Base-by-base conservation (phyloP, 2,888 invertebrate genomes). In the Linhomoeus sp. region DNA sequence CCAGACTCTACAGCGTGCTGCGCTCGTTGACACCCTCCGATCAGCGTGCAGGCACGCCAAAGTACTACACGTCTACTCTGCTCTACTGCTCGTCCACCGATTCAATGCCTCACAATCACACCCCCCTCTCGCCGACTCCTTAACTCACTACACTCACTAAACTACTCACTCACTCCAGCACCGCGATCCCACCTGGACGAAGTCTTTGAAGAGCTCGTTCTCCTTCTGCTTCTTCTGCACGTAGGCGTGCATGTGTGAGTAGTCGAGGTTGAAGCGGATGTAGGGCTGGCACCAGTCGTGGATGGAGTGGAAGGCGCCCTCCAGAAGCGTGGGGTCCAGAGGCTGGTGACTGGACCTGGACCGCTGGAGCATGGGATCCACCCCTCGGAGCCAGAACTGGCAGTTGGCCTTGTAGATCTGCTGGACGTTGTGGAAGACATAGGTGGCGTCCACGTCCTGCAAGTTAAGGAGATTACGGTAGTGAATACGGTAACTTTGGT, bases 181-280 rank as follows among this genome's bases (percentile, higher is more conserved):
- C 67, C n/a, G n/a, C n/a, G n/a, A n/a, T n/a, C n/a, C n/a, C 63
- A 77, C 78, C 61, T 77, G 77, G 51, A 90, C 72, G 66, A 88
- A 94, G 9, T 79, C 78, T 54, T 81, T 79, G 68, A 90, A 92
- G 35, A 87, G 74, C 47, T 82, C 76, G 66, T 83, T 81, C 40
- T 72, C 70, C 42, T 66, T 66, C 59, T 76, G 76, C 46, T 78
- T 74, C 54, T 80, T 78, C 53, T 84, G 78, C 60, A 87, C 79
- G 66, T 92, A 90, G 55, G 82, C 80, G 60, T 83, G 78, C 55
- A 83, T 83, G 49, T 77, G 76, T 46, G 78, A 76, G 64, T 90
- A 88, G 49, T 83, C 81, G 23, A 80, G 75, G 58, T 90, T 84
- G 64, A 84, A 92, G 55, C 78, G 78, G 59, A 81, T 80, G 65